Conservation (phyloP, 1,140 invertebrate genomes). For the Panagrolaimus sp. region DNA sequence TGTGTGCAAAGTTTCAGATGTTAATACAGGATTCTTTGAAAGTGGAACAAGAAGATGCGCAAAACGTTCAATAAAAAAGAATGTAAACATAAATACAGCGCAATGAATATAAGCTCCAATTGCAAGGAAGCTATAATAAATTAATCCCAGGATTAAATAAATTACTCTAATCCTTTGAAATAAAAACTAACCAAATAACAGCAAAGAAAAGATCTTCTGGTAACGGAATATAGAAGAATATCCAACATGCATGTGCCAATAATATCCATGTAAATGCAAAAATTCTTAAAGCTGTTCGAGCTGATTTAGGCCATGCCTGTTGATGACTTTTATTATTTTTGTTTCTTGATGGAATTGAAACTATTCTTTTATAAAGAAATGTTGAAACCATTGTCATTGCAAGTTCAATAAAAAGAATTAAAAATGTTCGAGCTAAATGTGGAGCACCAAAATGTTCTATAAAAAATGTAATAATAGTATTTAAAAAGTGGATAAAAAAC, state of each 20-base stretch:
- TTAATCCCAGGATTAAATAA: not conserved
- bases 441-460: not conserved
- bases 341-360: not conserved
- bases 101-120: constrained; percentile 31
- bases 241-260: constrained; percentile 31
- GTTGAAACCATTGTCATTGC: constrained; percentile 1
- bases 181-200: constrained; percentile 18
- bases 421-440: not conserved
- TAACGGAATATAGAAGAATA: constrained; percentile 31
- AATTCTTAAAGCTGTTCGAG: not conserved
- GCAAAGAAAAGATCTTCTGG: constrained; percentile 24
- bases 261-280: constrained; percentile 16
- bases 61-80: constrained; percentile 20
- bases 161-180: not conserved
- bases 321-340: not conserved
- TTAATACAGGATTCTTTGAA: constrained; percentile 27
- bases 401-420: not conserved
- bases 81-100: constrained; percentile 20
- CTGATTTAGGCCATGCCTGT: not conserved
- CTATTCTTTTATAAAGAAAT: not conserved
- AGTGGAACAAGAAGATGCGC: constrained; percentile 21
- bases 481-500: too few species aligned
- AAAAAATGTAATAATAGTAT: too few species aligned
- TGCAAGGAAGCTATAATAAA: constrained; percentile 33
- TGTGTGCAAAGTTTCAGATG: constrained; percentile 28